Conservation (phyloP, 2,888 invertebrate species). For the Habrosyne pyritoides region DNA sequence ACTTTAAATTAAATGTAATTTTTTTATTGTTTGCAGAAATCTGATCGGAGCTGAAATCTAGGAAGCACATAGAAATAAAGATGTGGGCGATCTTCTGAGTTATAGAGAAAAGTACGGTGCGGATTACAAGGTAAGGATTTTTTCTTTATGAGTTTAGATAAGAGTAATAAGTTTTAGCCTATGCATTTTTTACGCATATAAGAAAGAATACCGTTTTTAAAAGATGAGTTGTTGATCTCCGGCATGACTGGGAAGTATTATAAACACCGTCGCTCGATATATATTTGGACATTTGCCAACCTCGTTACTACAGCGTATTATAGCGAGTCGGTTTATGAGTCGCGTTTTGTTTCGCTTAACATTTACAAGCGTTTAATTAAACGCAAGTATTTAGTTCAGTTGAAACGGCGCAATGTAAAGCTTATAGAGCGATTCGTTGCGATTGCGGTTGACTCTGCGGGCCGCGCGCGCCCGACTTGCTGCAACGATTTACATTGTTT, state of each 20-base stretch:
- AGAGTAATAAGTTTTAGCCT: background rate
- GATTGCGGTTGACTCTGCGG: no score
- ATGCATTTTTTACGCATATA: background rate
- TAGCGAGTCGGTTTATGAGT: conserved; percentile 30
- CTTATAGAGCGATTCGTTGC: background rate
- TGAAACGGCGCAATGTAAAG: background rate
- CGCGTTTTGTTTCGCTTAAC: conserved; percentile 19
- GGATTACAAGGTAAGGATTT: background rate
- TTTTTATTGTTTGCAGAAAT: background rate
- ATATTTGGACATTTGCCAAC: conserved; percentile 50
- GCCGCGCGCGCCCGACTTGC: background rate
- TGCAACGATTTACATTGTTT: background rate
- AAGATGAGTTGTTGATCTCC: background rate
- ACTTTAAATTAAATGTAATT: no score
- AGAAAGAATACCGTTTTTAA: background rate
- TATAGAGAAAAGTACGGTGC: background rate
- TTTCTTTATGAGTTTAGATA: no score
- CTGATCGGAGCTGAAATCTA: background rate
- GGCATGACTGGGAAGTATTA: background rate
- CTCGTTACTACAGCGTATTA: conserved; percentile 40
- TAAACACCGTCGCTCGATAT: conserved; percentile 11
- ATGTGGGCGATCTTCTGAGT: background rate
- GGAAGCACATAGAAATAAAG: background rate
- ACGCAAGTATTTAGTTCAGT: background rate
- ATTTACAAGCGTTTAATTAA: background rate